A percentile compares a stretch with the other conserved stretches of the same genome.
phyloP scores from a whole-genome alignment of 2,113 vertebrate genomes.

The Sakesphorus luctuosus region DNA sequence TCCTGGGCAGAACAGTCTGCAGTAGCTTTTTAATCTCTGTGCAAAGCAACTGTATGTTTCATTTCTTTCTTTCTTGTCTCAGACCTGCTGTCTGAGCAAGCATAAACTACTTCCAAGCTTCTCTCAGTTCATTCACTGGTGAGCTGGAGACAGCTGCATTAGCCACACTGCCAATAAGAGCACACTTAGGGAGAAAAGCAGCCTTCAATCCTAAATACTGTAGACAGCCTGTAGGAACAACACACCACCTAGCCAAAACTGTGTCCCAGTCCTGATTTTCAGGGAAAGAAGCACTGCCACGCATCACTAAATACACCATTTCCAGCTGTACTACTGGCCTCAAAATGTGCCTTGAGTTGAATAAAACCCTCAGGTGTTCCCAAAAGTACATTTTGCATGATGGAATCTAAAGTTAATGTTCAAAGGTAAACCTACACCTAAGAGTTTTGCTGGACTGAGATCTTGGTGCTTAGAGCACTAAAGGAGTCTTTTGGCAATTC shows the following conservation, averaged over 20 bases:
- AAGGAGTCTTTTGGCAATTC: neutral
- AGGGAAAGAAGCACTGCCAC: neutral
- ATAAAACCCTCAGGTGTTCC: neutral
- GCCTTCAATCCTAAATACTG: neutral
- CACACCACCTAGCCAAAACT: neutral
- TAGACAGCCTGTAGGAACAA: neutral
- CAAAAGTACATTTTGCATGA: neutral
- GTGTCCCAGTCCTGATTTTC: neutral
- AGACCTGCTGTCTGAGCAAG: neutral
- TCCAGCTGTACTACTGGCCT: neutral
- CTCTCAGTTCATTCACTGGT: neutral
- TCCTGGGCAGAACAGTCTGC: neutral
- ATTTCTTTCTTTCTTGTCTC: neutral
- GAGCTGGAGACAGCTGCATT: neutral
- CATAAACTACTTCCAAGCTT: neutral
- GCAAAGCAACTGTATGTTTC: neutral
- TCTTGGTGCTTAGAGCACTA: neutral
- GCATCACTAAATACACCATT: neutral
- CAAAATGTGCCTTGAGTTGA: neutral
- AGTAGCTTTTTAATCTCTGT: neutral
- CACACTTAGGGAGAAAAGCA: neutral
- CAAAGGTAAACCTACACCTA: neutral
- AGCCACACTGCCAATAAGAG: neutral
- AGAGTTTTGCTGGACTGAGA: neutral
- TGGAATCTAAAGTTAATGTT: neutral